Percentiles rank a stretch among this genome's conserved stretches.
These are phyloP conservation scores for Oreohelix idahoensis DNA, from an alignment of 1,140 invertebrate genomes.

Conservation along the genomic window DNA sequence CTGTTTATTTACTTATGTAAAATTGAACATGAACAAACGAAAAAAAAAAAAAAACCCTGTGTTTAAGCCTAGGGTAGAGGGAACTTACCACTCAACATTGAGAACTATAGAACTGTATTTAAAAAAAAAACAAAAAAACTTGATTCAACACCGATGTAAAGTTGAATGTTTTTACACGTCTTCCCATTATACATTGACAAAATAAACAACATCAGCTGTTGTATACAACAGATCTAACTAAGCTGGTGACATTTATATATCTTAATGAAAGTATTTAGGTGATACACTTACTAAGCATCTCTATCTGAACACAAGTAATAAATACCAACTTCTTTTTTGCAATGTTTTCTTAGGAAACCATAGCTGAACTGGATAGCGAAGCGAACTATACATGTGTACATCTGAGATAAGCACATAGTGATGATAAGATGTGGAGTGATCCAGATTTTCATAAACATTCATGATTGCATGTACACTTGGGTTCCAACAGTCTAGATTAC, in stretches of 20 bases:
- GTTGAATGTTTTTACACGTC: background rate
- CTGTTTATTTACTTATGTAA: background rate
- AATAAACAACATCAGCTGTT: background rate
- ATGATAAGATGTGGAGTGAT: background rate
- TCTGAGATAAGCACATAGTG: background rate
- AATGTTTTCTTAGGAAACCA: background rate
- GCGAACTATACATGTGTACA: background rate
- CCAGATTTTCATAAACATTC: background rate
- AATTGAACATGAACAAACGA: constrained; percentile 8
- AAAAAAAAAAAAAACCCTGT: background rate
- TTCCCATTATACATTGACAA: background rate
- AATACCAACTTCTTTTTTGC: background rate
- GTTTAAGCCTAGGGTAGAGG: background rate
- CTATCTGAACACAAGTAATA: background rate
- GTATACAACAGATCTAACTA: background rate
- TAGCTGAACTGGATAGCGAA: background rate
- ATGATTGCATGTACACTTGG: background rate
- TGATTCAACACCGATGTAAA: background rate
- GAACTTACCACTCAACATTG: background rate
- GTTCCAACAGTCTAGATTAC: background rate
- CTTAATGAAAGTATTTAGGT: too few relatives aligned
- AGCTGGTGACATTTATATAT: background rate
- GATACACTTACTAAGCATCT: background rate
- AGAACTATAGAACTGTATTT: background rate
- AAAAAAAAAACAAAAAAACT: background rate